Base-by-base conservation (phyloP, 92 coral and sea anemone species). In the Epizoanthus fatuus region DNA sequence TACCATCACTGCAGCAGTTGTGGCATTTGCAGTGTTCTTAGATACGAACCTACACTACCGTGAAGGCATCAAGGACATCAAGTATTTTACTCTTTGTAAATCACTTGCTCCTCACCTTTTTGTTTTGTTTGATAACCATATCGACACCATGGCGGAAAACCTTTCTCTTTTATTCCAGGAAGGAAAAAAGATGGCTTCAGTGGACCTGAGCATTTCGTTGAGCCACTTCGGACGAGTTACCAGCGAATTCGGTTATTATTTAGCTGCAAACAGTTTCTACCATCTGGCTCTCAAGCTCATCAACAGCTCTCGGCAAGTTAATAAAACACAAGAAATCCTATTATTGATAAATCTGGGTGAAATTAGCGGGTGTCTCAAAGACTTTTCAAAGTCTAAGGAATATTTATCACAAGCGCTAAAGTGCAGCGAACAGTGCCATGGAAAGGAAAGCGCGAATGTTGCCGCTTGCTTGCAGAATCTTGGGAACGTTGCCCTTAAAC, bases 41-140 rank as follows among this genome's bases (percentile, higher is more conserved):
- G 67, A 20, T 62, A 62, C 25, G 67, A 62, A 62, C 35, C 4
- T 62, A 62, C 67, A 62, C 67, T 19, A 62, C 67, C 14, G 35
- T 3, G 67, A 62, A 32, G 67, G 67, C 38, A 29, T 19, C 67
- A 62, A 20, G 38, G 37, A 62, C 35, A 20, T 62, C 10, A 7
- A 22, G 35, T 62, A 62, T 62, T 62, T 62, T 11, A 62, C 67
- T 2, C 10, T 62, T 7, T 62, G 37, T 62, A 62, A 62, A 32
- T 62, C 67, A 0, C 67, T 62, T 12, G 14, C 67, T 0, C 14
- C 67, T 20, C 67, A 62, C 67, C 67, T 62, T 20, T 62, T 62
- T 22, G 39, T 22, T 5, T 62, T 62, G 67, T 62, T 62, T 62
- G 35, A 62, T 22, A 62, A 62, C 67, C 14, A 62, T 62, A 7